Percentiles rank a stretch among this genome's conserved stretches.
phyloP scores from a whole-genome alignment of 2,113 vertebrate species.

The Poeciliopsis retropinna region DNA sequence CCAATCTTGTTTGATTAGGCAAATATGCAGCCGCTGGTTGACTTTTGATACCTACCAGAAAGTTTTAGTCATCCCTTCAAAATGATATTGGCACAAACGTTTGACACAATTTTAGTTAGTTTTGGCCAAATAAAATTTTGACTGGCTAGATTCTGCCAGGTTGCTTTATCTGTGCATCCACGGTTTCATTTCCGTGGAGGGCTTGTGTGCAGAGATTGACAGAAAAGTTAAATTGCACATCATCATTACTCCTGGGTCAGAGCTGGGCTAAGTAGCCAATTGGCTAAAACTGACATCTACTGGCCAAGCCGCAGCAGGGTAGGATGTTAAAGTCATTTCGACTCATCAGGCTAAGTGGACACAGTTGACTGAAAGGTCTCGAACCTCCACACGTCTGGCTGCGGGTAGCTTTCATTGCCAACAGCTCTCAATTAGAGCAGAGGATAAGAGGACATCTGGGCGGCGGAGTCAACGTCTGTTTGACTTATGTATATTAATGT shows the following conservation, averaged over 20 bases:
- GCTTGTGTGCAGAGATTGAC: constrained; percentile 57
- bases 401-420: constrained; percentile 64
- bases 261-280: constrained; percentile 69
- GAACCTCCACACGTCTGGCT: constrained; percentile 70
- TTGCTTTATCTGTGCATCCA: constrained; percentile 21
- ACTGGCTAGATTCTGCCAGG: not conserved
- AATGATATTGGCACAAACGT: no score
- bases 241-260: constrained; percentile 71
- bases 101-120: no score
- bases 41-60: no score
- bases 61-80: no score
- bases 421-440: constrained; percentile 58
- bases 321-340: constrained; percentile 77
- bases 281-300: constrained; percentile 74
- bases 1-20: no score
- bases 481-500: constrained; percentile 48
- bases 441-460: constrained; percentile 65
- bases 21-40: no score
- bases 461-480: constrained; percentile 37
- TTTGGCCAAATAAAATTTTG: not conserved
- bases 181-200: constrained; percentile 30
- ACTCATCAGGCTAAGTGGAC: constrained; percentile 79
- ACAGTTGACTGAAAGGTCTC: constrained; percentile 75
- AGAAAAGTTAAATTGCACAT: constrained; percentile 68
- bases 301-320: constrained; percentile 64